These are phyloP conservation scores for Hirtodrosophila confusa DNA, from an alignment of 2,888 invertebrate species.

Conservation along the genomic window DNA sequence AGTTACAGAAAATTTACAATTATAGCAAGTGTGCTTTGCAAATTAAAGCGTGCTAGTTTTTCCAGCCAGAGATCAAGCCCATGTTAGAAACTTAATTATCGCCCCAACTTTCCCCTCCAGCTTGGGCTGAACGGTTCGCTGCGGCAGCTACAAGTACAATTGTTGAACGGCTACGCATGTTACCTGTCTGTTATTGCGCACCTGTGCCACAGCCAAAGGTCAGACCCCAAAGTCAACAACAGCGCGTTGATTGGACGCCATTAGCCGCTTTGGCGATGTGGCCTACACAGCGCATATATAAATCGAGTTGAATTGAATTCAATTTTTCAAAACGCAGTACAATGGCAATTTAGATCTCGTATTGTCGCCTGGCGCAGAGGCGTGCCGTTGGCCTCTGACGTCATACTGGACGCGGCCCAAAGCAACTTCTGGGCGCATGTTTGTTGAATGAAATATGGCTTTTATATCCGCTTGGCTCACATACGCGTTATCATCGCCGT, in stretches of 20 bases:
- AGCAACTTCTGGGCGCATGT: background rate
- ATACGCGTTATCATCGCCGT: conserved; percentile 1
- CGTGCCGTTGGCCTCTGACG: conserved; percentile 41
- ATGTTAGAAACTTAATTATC: conserved; percentile 20
- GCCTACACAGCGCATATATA: conserved; percentile 15
- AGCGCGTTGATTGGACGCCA: conserved; percentile 66
- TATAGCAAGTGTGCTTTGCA: too few species aligned
- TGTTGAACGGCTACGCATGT: conserved; percentile 33
- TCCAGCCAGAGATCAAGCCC: too few species aligned
- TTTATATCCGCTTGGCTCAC: conserved; percentile 19
- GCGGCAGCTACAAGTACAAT: conserved; percentile 28
- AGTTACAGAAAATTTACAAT: too few species aligned
- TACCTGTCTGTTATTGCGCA: conserved; percentile 40
- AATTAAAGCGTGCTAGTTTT: too few species aligned
- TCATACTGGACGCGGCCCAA: conserved; percentile 20
- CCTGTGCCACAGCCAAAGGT: conserved; percentile 52
- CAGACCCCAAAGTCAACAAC: conserved; percentile 36
- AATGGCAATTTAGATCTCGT: conserved; percentile 66
- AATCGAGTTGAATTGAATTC: conserved; percentile 51
- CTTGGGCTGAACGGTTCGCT: conserved; percentile 24
- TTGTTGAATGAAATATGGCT: conserved; percentile 30
- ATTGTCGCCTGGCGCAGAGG: conserved; percentile 43
- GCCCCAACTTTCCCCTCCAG: background rate
- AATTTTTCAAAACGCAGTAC: conserved; percentile 47
- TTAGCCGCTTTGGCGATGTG: conserved; percentile 28